These are phyloP conservation scores for Isurus oxyrinchus DNA, from an alignment of 2,113 vertebrate genomes.

Conservation along the genomic window DNA sequence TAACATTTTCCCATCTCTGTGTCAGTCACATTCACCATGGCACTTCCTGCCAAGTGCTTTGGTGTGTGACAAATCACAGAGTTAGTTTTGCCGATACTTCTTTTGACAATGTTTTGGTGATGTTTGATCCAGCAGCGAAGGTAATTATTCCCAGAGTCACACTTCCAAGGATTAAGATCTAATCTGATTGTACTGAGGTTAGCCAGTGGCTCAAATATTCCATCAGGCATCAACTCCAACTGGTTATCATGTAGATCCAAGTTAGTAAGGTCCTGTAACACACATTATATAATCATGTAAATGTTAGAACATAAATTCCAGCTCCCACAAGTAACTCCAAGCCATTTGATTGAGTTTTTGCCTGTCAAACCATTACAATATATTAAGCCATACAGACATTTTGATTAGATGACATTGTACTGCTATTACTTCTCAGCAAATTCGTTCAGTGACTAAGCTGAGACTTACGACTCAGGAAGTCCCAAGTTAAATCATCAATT, in stretches of 20 bases:
- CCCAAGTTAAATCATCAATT: background rate
- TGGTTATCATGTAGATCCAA: background rate
- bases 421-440: background rate
- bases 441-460: background rate
- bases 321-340: background rate
- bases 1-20: background rate
- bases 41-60: background rate
- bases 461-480: background rate
- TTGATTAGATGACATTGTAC: background rate
- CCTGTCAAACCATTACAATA: background rate
- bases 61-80: background rate
- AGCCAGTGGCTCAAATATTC: background rate
- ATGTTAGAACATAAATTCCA: background rate
- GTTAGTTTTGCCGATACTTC: background rate
- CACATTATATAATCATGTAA: background rate
- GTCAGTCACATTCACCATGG: background rate
- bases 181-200: background rate
- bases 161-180: slow-evolving; percentile 1
- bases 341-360: background rate
- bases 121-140: background rate
- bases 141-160: slow-evolving; percentile 16
- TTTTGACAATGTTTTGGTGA: background rate
- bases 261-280: background rate
- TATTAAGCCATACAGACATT: background rate
- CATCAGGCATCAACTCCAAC: background rate